Evolutionary conservation across 2,888 invertebrate species (phyloP).

Genomic region (Oxycera nigricornis): DNA sequence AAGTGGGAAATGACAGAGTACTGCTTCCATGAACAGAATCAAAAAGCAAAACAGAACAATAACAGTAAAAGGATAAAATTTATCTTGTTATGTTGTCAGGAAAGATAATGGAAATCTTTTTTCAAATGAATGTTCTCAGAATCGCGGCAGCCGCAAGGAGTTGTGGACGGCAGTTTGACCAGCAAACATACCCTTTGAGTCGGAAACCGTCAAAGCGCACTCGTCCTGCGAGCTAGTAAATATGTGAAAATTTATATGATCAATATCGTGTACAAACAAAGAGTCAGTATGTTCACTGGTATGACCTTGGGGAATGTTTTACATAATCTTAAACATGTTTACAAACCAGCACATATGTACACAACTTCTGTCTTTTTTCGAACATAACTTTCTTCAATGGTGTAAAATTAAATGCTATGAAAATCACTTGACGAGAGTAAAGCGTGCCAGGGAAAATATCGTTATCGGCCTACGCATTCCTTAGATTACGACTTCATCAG

Average conservation of each 20-base stretch:
- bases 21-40: slow-evolving; percentile 29
- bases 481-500: background rate
- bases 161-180: background rate
- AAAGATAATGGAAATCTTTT: slow-evolving; percentile 9
- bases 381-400: background rate
- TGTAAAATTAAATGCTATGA: background rate
- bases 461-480: background rate
- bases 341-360: background rate
- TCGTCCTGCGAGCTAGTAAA: background rate
- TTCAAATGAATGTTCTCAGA: background rate
- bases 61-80: slow-evolving; percentile 35
- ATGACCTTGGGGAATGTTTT: background rate
- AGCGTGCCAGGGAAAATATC: background rate
- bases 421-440: background rate
- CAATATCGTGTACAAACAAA: background rate
- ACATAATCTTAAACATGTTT: background rate
- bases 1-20: slow-evolving; percentile 21
- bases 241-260: background rate
- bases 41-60: slow-evolving; percentile 36
- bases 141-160: background rate
- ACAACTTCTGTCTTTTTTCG: background rate
- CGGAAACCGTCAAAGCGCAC: background rate
- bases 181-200: background rate
- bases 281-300: too few relatives aligned
- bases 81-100: slow-evolving; percentile 29